A percentile compares a stretch with the other conserved stretches of the same genome.
phyloP scores from a whole-genome alignment of 2,797 vertebrate species.

The Furcifer pardalis region DNA sequence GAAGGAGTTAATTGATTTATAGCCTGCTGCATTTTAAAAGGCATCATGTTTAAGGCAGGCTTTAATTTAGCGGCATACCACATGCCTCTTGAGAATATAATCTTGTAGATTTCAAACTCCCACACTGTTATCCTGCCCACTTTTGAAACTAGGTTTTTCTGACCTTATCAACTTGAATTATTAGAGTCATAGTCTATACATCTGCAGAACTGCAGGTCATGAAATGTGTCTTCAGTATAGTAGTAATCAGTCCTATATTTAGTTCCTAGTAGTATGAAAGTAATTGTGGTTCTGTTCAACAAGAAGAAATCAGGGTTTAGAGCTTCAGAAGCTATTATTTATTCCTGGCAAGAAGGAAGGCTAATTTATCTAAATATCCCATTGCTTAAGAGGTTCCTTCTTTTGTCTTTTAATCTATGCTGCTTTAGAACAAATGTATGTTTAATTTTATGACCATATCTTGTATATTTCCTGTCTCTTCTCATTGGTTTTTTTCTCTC shows the following conservation, averaged over 20 bases:
- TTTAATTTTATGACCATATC: too few relatives aligned
- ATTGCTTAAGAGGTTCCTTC: neutral
- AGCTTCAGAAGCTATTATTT: neutral
- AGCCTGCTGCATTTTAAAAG: too few relatives aligned
- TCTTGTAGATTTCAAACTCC: neutral
- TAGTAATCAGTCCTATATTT: neutral
- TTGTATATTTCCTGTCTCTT: too few relatives aligned
- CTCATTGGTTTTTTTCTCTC: too few relatives aligned
- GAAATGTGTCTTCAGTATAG: too few relatives aligned
- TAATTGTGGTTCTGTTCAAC: neutral
- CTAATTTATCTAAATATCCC: neutral
- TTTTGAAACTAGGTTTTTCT: neutral
- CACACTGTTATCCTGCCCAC: neutral
- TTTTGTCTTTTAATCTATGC: neutral
- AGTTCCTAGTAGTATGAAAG: neutral
- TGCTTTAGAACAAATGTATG: neutral
- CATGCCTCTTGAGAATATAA: too few relatives aligned
- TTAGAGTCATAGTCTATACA: neutral
- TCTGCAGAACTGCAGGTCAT: neutral
- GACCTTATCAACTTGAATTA: neutral
- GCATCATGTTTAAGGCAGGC: too few relatives aligned
- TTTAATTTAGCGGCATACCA: too few relatives aligned
- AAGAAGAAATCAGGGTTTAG: too few relatives aligned
- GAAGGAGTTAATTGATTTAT: too few relatives aligned
- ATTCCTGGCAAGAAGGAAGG: neutral